Conservation (phyloP, 1,140 invertebrate genomes). For the Zaprionus nigranus region DNA sequence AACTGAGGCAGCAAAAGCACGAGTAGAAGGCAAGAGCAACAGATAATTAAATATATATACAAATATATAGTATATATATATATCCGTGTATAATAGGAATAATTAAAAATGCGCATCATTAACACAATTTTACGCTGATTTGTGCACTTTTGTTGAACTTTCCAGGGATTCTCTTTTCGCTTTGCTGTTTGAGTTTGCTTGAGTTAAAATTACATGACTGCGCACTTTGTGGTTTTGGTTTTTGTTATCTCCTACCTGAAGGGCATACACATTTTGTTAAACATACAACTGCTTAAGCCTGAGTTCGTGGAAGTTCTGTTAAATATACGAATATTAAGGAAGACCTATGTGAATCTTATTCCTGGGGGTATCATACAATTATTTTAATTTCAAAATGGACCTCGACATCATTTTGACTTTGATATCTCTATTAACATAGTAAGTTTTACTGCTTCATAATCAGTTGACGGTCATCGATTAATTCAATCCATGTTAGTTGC, state of each 20-base stretch:
- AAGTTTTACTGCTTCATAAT: not conserved
- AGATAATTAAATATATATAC: conserved; percentile 44
- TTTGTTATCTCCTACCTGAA: conserved; percentile 6
- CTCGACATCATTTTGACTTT: not conserved
- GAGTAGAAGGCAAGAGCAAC: conserved; percentile 19
- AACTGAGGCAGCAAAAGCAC: conserved; percentile 33
- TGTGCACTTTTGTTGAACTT: conserved; percentile 46
- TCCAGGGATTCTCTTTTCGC: not conserved
- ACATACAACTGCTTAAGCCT: not conserved
- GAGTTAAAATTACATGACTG: conserved; percentile 31
- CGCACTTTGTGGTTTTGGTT: conserved; percentile 11
- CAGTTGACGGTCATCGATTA: not conserved
- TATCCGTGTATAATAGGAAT: conserved; percentile 37
- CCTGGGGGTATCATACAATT: not conserved
- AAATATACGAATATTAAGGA: not conserved
- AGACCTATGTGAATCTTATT: not conserved
- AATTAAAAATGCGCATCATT: conserved; percentile 74
- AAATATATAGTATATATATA: conserved; percentile 20
- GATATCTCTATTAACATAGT: not conserved
- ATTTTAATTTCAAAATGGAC: not conserved
- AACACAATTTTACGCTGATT: conserved; percentile 59
- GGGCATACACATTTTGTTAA: not conserved
- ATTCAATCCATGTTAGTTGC: not conserved
- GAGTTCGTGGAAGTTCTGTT: not conserved
- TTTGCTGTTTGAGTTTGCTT: conserved; percentile 26